A percentile compares a stretch with the other conserved stretches of the same genome.
phyloP scores from a whole-genome alignment of 2,888 invertebrate genomes.

The Creontiades dilutus region DNA sequence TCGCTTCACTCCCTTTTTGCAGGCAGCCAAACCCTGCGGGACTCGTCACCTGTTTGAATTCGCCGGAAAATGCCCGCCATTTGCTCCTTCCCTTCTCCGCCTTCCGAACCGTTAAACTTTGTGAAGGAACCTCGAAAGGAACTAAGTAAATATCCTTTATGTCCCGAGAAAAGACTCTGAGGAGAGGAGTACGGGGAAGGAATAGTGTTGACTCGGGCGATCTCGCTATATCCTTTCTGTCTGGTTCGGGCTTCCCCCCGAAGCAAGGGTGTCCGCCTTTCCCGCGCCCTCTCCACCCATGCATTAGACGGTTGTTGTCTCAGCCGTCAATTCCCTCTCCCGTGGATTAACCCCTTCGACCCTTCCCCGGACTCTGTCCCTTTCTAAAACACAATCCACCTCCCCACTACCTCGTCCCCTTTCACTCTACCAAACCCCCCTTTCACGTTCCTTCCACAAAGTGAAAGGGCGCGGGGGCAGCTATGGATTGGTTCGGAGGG shows the following conservation, averaged over 20 bases:
- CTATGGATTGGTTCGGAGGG: background rate
- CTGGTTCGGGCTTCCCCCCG: background rate
- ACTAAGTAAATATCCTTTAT: constrained; percentile 67
- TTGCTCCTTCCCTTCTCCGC: background rate
- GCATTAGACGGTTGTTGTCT: constrained; percentile 71
- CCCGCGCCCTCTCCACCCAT: constrained; percentile 17
- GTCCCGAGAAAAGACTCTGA: constrained; percentile 38
- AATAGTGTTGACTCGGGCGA: constrained; percentile 63
- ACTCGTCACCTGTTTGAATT: constrained; percentile 48
- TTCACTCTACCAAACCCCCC: background rate
- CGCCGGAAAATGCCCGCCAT: constrained; percentile 21
- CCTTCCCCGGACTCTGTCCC: constrained; percentile 26
- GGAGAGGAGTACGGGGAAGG: background rate
- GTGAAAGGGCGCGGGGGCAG: constrained; percentile 15
- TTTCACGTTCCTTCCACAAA: background rate
- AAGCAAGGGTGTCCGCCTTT: constrained; percentile 31
- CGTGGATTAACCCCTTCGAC: constrained; percentile 70
- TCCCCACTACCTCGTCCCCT: background rate
- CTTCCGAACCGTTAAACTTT: constrained; percentile 17
- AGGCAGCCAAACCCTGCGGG: background rate
- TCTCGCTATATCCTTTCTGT: constrained; percentile 43
- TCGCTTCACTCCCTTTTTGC: background rate
- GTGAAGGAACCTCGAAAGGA: constrained; percentile 43
- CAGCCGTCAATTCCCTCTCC: constrained; percentile 69
- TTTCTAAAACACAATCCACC: constrained; percentile 46